Evolutionary conservation across 2,888 invertebrate genomes (phyloP).

Genomic region (Romanomermis culicivorax): DNA sequence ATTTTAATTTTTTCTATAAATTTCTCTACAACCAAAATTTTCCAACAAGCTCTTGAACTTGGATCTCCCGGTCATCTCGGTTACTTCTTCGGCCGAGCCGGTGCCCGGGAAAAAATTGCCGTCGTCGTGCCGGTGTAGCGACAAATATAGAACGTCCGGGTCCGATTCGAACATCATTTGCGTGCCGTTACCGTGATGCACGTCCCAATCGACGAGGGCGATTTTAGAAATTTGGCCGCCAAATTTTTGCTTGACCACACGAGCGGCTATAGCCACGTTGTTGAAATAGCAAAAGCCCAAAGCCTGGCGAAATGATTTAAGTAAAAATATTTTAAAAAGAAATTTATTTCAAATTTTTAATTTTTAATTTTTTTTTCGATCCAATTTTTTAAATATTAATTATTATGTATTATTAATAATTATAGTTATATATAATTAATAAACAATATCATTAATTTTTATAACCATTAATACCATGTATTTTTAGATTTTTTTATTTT

Average conservation of each 20-base stretch:
- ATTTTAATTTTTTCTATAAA: no score
- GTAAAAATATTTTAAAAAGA: not conserved
- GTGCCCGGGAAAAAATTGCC: constrained; percentile 99
- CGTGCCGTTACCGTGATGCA: constrained; percentile 37
- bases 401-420: no score
- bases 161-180: constrained; percentile 94
- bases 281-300: constrained; percentile 96
- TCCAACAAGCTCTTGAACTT: no score
- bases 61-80: no score
- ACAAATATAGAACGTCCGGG: constrained; percentile 76
- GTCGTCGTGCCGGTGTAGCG: constrained; percentile 94
- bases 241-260: constrained; percentile 48
- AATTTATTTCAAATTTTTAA: no score
- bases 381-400: no score
- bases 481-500: no score
- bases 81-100: constrained; percentile 70
- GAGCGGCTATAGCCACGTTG: constrained; percentile 81
- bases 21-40: no score
- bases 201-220: constrained; percentile 82
- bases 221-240: constrained; percentile 41
- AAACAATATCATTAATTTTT: no score
- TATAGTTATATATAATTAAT: no score
- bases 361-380: no score
- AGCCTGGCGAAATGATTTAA: constrained; percentile 18
- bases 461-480: no score